These are phyloP conservation scores for Pachypanchax playfairii DNA, from an alignment of 2,113 vertebrate genomes.

Conservation along the genomic window DNA sequence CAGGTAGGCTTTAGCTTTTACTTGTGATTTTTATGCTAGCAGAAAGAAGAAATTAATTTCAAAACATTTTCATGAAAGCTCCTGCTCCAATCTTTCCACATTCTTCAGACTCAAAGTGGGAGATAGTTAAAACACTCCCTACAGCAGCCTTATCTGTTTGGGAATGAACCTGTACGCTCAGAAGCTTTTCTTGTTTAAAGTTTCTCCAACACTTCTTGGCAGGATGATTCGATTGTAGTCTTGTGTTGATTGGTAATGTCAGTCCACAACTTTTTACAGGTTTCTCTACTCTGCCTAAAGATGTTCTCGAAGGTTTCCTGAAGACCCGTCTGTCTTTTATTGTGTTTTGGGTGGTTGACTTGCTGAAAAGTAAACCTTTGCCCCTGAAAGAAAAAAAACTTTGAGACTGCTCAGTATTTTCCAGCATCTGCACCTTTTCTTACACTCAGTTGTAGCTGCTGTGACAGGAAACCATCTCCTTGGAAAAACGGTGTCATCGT, in stretches of 20 bases:
- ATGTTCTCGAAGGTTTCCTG: neutral
- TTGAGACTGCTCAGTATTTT: neutral
- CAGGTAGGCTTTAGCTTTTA: constrained; percentile 47
- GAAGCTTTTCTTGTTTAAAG: neutral
- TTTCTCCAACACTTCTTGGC: neutral
- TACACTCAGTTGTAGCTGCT: neutral
- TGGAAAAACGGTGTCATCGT: neutral
- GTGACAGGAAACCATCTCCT: neutral
- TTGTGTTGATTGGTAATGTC: neutral
- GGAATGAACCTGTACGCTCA: neutral
- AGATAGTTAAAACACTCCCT: neutral
- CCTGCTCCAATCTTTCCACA: neutral
- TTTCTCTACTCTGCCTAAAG: neutral
- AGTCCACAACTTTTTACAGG: neutral
- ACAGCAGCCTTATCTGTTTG: neutral
- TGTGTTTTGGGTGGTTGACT: neutral
- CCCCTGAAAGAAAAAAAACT: neutral
- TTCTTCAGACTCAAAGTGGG: neutral
- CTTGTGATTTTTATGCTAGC: neutral
- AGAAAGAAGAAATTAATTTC: constrained; percentile 5
- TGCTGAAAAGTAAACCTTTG: neutral
- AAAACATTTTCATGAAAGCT: neutral
- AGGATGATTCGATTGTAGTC: neutral
- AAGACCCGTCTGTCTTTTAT: neutral
- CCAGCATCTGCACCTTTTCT: neutral